Base-by-base conservation (phyloP, 2,113 vertebrate genomes). In the Pomatorhinus ruficollis region DNA sequence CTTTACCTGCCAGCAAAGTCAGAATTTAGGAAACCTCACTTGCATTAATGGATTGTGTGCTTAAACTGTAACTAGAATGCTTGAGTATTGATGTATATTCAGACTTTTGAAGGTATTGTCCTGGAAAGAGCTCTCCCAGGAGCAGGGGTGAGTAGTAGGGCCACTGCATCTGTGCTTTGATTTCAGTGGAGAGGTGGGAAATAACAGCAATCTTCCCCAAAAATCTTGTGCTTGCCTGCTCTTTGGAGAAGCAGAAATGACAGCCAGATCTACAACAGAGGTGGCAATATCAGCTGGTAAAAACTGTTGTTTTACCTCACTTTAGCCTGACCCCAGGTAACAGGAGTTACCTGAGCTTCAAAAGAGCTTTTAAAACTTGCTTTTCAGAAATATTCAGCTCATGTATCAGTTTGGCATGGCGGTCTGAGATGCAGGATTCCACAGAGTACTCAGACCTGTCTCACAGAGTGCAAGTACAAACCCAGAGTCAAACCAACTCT, bases 21-120 rank as follows among this genome's bases (percentile, higher is more conserved):
- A 77, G 39, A 94, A 90, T 86, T 90, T 74, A 39, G 50, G 35
- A 86, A 86, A 69, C 10, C 12, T 77, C 50, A 19, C 17, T 89
- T 77, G 12, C 28, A 66, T 61, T 65, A 59, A 47, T 60, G 18
- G 39, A 27, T 59, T 61, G 28, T 77, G 30, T 80, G 30, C 19
- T 90, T 85, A 49, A 81, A 35, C 2, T 24, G 37, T 61, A 74
- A 37, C 31, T 63, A 50, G 45, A 74, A 77, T 57, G 5, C n/a
- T 87, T 75, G 54, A 71, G 22, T 49, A n/a, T 31, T 80, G 54
- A 50, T 31, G 3, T 30, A 35, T 40, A 49, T 57, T 91, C 15
- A 75, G 47, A 54, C 8, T 70, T 84, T 47, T 4, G 8, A 87
- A 91, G 8, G 15, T 18, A 59, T 63, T 91, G 5, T 45, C 25